A percentile compares a stretch with the other conserved stretches of the same genome.
phyloP scores from a whole-genome alignment of 2,113 vertebrate species.

The Chinchilla lanigera region DNA sequence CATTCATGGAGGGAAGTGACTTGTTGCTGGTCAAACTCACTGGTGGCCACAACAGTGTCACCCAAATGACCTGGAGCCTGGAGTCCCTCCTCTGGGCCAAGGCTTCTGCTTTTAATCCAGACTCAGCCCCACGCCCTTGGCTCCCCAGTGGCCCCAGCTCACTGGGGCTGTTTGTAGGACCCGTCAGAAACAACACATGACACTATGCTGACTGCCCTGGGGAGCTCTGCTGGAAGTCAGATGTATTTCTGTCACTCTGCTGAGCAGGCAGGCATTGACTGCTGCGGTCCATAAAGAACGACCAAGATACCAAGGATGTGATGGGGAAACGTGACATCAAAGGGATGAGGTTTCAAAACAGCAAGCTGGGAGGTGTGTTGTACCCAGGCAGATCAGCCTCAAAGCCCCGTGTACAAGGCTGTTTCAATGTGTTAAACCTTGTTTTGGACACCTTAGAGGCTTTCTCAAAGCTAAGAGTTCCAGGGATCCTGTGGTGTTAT shows the following conservation, averaged over 20 bases:
- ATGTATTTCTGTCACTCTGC: background rate
- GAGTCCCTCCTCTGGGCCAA: background rate
- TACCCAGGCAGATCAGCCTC: background rate
- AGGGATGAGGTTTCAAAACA: background rate
- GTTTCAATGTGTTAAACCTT: background rate
- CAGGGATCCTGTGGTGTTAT: slow-evolving; percentile 28
- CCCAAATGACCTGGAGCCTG: background rate
- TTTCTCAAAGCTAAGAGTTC: background rate
- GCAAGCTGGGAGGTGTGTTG: background rate
- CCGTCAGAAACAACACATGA: background rate
- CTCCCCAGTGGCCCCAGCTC: background rate
- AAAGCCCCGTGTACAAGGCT: fast-evolving
- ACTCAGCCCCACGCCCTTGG: background rate
- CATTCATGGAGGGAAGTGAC: background rate
- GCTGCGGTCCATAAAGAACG: background rate
- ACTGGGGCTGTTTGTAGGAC: background rate
- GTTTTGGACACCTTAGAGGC: background rate
- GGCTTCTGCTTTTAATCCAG: background rate
- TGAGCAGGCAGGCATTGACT: background rate
- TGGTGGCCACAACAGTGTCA: background rate
- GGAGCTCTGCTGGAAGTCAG: background rate
- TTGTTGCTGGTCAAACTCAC: background rate
- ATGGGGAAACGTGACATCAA: background rate
- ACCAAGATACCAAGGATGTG: background rate
- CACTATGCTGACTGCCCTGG: background rate